Evolutionary conservation across 1,140 invertebrate species (phyloP).

Genomic region (Zeugodacus cucurbitae): DNA sequence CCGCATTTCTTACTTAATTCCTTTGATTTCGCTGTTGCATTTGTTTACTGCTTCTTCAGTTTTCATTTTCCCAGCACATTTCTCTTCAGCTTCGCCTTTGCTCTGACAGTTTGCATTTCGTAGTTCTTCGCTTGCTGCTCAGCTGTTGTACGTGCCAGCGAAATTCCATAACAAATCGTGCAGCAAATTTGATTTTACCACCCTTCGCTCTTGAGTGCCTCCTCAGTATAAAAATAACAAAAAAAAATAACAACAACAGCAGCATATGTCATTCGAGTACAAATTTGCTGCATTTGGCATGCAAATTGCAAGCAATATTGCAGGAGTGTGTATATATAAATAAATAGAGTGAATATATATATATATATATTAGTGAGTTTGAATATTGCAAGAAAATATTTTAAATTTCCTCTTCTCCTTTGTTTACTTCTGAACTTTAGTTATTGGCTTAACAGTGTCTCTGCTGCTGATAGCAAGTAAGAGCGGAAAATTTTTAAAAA

Average conservation of each 20-base stretch:
- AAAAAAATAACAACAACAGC: too few species aligned
- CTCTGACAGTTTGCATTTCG: not conserved
- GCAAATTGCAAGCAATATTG: not conserved
- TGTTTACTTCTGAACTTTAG: too few species aligned
- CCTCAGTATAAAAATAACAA: not conserved
- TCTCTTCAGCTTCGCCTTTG: not conserved
- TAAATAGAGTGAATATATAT: not conserved
- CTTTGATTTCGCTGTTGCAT: not conserved
- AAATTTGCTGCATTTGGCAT: not conserved
- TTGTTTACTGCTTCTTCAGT: not conserved
- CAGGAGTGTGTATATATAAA: not conserved
- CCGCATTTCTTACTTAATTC: not conserved
- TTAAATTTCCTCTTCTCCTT: not conserved
- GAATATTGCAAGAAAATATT: not conserved
- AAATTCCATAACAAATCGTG: not conserved
- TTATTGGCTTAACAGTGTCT: too few species aligned
- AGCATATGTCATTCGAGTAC: not conserved
- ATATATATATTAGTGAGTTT: not conserved
- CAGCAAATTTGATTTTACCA: conserved; percentile 1
- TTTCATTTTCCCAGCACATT: not conserved
- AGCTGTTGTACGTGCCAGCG: not conserved
- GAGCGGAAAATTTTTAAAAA: too few species aligned
- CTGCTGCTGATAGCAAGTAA: too few species aligned
- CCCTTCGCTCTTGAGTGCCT: not conserved
- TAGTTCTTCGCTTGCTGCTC: not conserved